A percentile compares a stretch with the other conserved stretches of the same genome.
These are phyloP conservation scores for Epizoanthus stellaris DNA, from an alignment of 92 coral and sea anemone genomes.

Conservation along the genomic window DNA sequence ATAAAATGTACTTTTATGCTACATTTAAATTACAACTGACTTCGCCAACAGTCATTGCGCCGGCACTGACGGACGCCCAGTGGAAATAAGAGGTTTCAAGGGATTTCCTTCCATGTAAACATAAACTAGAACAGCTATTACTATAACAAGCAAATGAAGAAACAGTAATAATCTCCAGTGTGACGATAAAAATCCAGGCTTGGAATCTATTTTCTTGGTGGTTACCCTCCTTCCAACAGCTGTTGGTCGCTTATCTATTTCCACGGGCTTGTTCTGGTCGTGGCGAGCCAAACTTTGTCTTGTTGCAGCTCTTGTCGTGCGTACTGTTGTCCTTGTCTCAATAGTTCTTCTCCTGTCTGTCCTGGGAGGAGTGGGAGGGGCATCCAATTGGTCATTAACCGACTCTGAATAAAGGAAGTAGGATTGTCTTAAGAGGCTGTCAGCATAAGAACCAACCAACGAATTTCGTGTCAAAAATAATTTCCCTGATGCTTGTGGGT, in stretches of 20 bases:
- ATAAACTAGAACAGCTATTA: conserved; percentile 59
- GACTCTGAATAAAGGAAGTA: not conserved
- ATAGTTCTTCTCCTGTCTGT: conserved; percentile 5
- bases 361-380: conserved; percentile 20
- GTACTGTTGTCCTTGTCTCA: conserved; percentile 24
- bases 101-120: conserved; percentile 67
- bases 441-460: too few species aligned
- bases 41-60: not conserved
- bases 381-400: conserved; percentile 32
- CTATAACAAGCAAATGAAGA: conserved; percentile 49
- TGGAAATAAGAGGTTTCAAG: conserved; percentile 34
- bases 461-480: too few species aligned
- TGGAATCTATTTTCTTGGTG: not conserved
- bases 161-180: conserved; percentile 66
- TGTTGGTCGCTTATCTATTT: not conserved
- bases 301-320: conserved; percentile 1
- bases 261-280: not conserved
- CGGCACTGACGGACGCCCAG: not conserved
- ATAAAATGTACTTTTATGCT: too few species aligned
- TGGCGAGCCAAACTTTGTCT: conserved; percentile 10
- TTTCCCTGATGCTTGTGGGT: too few species aligned
- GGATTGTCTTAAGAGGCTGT: too few species aligned
- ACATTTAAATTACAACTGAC: too few species aligned
- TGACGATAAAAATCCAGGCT: conserved; percentile 13
- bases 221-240: not conserved